Evolutionary conservation across 2,888 invertebrate genomes (phyloP), one percentile per base, ranked within the genome.

Genomic region (Parthenolecanium corni): DNA sequence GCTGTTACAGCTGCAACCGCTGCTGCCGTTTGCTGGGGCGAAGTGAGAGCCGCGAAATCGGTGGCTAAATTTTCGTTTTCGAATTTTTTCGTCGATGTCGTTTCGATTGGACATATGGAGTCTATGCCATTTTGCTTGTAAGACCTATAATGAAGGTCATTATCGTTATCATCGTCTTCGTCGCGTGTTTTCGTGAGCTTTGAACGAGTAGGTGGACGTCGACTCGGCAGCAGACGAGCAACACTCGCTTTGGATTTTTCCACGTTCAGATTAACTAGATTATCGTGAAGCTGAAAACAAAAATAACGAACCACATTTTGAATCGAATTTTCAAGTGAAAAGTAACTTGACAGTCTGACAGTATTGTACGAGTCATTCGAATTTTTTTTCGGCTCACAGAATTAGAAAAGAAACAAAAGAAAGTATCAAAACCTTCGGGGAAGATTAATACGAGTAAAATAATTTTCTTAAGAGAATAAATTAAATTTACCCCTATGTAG

Each of bases 201-300:
- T 21, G 38, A 23, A 64, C 77, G 72, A 18, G 78, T 74, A 38
- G 79, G 78, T 40, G 79, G 79, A 65, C 79, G 73, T 65, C 78
- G 72, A 61, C 74, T 72, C 64, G 75, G 75, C 67, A 75, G 71
- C 42, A 74, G 73, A 51, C 74, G 74, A 54, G 77, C 78, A 58
- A 79, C 74, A 67, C 73, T 74, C 40, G 76, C 77, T 71, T 76
- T 76, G 65, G 75, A 75, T 70, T 77, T 77, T 71, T 78, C 75
- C 64, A 76, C 74, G 63, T 74, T 75, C 63, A 77, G 69, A 70
- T 78, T 77, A 68, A 78, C 49, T 11, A 49, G 42, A 25, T 44
- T 64, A 20, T 57, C 31, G 18, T 52, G 25, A 16, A 62, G 49
- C 52, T 52, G 52, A 40, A 52, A 24, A 52, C 2, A 23, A 2